A percentile compares a stretch with the other conserved stretches of the same genome.
Evolutionary conservation across 2,113 vertebrate genomes (phyloP).

Genomic region (Tychaedon coryphoeus): DNA sequence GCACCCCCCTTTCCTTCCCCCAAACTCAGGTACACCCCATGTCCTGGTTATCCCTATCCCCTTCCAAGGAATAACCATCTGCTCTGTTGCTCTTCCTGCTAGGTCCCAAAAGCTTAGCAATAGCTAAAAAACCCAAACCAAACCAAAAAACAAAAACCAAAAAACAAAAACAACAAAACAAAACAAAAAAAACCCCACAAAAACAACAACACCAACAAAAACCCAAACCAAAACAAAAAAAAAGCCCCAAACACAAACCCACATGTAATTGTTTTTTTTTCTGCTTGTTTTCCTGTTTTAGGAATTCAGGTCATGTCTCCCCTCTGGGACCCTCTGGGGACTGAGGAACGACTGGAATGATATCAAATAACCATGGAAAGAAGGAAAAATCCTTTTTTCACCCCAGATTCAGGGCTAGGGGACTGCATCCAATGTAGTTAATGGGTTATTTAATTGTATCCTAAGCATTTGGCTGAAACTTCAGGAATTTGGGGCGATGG

Average conservation of each 20-base stretch:
- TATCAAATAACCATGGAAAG: not conserved
- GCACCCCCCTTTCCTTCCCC: not conserved
- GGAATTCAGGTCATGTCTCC: constrained; percentile 21
- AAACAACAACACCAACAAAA: not conserved
- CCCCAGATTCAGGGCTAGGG: not conserved
- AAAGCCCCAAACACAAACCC: not conserved
- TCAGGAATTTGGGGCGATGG: not conserved
- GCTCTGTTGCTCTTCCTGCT: not conserved
- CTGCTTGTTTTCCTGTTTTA: not conserved
- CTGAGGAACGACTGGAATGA: not conserved
- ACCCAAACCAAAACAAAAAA: not conserved
- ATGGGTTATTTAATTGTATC: not conserved
- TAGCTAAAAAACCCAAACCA: not conserved
- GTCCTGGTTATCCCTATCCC: not conserved
- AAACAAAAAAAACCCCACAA: too few relatives aligned
- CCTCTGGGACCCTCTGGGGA: not conserved
- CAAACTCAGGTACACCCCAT: not conserved
- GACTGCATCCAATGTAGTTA: not conserved
- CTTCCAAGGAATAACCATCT: not conserved
- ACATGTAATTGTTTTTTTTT: not conserved
- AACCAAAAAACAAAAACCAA: not conserved
- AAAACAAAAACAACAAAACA: too few relatives aligned
- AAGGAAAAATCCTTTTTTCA: not conserved
- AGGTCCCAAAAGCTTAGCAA: not conserved
- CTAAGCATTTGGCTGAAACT: not conserved